These are phyloP conservation scores for Ctenopoma kingsleyae DNA, from an alignment of 2,797 vertebrate genomes.

Conservation along the genomic window DNA sequence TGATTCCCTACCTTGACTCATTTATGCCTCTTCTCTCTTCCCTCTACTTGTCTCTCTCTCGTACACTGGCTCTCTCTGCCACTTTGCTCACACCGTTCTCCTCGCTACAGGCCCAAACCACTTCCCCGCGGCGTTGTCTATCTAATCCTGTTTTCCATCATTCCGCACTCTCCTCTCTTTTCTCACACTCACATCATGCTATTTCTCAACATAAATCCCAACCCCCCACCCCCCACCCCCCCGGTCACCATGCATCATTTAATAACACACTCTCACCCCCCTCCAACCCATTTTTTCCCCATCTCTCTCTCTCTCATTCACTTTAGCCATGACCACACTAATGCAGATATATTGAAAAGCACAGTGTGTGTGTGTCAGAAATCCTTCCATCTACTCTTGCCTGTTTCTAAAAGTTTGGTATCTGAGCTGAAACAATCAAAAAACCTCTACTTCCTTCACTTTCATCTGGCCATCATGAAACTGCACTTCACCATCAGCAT, in stretches of 20 bases:
- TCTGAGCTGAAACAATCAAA: background rate
- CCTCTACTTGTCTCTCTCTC: background rate
- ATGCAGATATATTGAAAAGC: slow-evolving; percentile 28
- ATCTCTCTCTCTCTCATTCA: slow-evolving; percentile 12
- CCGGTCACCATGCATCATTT: slow-evolving; percentile 59
- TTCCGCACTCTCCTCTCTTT: slow-evolving; percentile 49
- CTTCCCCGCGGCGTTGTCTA: slow-evolving; percentile 57
- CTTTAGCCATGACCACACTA: slow-evolving; percentile 15
- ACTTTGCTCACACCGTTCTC: slow-evolving; percentile 40
- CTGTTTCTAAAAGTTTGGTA: background rate
- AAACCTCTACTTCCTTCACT: background rate
- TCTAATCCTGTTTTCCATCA: slow-evolving; percentile 78
- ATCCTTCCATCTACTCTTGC: background rate
- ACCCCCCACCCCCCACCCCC: slow-evolving; percentile 1
- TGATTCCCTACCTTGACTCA: slow-evolving; percentile 47
- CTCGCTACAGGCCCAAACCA: slow-evolving; percentile 54
- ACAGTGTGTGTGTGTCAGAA: slow-evolving; percentile 2
- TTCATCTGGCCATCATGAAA: slow-evolving; percentile 1
- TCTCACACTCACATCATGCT: slow-evolving; percentile 52
- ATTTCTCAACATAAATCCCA: slow-evolving; percentile 60
- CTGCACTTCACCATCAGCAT: background rate
- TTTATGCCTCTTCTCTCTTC: slow-evolving; percentile 28
- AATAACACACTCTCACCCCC: slow-evolving; percentile 41
- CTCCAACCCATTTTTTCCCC: slow-evolving; percentile 22
- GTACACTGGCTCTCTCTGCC: slow-evolving; percentile 31